Conservation (phyloP, 2,113 vertebrate species). For the Apus apus region DNA sequence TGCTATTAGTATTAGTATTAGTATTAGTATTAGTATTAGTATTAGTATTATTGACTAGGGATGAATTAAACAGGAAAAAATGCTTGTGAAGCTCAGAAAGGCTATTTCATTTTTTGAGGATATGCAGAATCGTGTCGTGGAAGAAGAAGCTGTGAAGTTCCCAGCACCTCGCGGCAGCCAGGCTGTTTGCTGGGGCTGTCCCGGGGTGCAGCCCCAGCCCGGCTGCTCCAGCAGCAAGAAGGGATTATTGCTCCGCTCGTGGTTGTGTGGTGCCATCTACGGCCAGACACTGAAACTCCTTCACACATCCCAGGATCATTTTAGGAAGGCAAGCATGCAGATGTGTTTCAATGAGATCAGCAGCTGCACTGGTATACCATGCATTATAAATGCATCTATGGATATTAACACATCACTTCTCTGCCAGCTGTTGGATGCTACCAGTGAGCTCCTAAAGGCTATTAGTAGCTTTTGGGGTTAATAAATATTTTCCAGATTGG, state of each 20-base stretch:
- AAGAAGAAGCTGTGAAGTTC: neutral
- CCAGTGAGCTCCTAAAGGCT: neutral
- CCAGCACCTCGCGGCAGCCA: neutral
- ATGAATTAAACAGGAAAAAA: neutral
- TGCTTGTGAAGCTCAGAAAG: neutral
- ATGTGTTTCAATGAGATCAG: neutral
- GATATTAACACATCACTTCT: neutral
- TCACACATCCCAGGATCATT: neutral
- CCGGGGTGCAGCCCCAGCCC: neutral
- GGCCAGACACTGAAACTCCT: neutral
- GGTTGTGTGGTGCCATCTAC: constrained; percentile 65
- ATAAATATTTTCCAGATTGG: neutral
- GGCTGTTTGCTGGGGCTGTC: neutral
- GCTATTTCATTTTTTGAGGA: neutral
- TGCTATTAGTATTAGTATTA: too few relatives aligned
- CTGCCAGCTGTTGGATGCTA: neutral
- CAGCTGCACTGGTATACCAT: fast-evolving
- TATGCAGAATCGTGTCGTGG: neutral
- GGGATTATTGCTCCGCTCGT: neutral
- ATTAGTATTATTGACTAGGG: too few relatives aligned
- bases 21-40: too few relatives aligned
- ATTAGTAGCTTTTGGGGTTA: neutral
- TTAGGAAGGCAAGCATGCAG: neutral
- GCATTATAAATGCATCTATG: neutral
- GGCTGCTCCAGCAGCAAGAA: neutral